Evolutionary conservation across 2,113 vertebrate genomes (phyloP), one percentile per base, ranked within the genome.

Genomic region (Pterocles orientalis): DNA sequence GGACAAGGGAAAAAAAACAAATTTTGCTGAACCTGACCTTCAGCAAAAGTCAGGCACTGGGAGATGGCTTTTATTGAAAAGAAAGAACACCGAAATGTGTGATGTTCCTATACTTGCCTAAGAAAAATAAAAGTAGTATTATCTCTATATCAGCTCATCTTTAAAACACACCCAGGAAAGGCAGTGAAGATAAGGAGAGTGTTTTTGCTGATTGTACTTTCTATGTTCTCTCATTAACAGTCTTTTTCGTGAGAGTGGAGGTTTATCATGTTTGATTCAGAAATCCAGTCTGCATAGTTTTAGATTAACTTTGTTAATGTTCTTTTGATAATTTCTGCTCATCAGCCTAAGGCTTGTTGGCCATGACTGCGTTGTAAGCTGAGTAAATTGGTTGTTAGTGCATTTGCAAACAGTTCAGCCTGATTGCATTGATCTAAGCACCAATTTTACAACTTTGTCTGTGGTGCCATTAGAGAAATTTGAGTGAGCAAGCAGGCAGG

Each of bases 361-460:
- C 85, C 29, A 72, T 60, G 88, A 72, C 60, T 88, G 31, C 25
- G 10, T 17, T 33, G 72, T 36, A 71, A 94, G n/a, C 68, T 71
- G n/a, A 95, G 53, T 88, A 69, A 70, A 86, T 84, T 48, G 72
- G 39, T 84, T 71, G 58, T 48, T 73, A 60, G 29, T 91, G 82
- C 33, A 48, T 82, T 94, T 83, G 61, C 51, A 86, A 88, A 90
- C 47, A 41, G 58, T 77, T 87, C 78, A 88, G 86, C 53, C 60
- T 91, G 92, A 92, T 78, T 83, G 51, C 47, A 48, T 65, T 83
- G 85, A 61, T 92, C 70, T 66, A 58, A 89, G 91, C 87, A 91
- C 61, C 88, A 51, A 70, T 71, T 97, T 93, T 95, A 94, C 81
- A 91, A 20, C 86, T 82, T 81, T 82, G 82, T 86, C 96, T 86